Conservation (phyloP, 2,113 vertebrate genomes). For the Cyprinus carpio region DNA sequence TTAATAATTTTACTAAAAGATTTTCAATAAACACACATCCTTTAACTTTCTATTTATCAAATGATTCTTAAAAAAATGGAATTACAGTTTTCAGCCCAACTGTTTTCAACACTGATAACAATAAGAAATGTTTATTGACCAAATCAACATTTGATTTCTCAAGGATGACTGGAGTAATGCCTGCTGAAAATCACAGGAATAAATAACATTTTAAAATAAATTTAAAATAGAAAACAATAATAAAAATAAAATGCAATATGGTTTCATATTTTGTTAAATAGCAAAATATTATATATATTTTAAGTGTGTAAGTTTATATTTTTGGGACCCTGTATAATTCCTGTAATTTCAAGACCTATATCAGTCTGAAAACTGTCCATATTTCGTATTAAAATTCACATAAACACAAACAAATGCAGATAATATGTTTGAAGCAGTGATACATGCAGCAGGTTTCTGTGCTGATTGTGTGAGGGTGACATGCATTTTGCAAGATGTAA, state of each 20-base stretch:
- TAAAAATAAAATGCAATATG: not conserved
- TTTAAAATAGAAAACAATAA: no score
- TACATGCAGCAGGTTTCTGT: constrained; percentile 33
- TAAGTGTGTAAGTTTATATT: not conserved
- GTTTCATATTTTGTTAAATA: not conserved
- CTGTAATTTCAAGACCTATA: not conserved
- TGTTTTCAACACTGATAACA: not conserved
- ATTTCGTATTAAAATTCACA: not conserved
- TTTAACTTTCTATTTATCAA: not conserved
- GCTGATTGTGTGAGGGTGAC: constrained; percentile 45
- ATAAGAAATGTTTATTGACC: not conserved
- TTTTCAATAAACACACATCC: not conserved
- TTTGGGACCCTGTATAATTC: not conserved
- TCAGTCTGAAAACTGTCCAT: not conserved
- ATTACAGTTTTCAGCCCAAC: not conserved
- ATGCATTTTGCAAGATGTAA: constrained; percentile 39
- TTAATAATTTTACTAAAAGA: no score
- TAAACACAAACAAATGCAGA: constrained; percentile 31
- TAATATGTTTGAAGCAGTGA: constrained; percentile 11
- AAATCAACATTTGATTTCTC: not conserved
- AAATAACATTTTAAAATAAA: no score
- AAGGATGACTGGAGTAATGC: not conserved
- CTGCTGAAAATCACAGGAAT: no score
- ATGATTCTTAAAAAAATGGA: not conserved
- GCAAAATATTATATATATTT: not conserved